A percentile compares a stretch with the other conserved stretches of the same genome.
Conservation (phyloP, 2,113 vertebrate species). For the Ameiurus melas region DNA sequence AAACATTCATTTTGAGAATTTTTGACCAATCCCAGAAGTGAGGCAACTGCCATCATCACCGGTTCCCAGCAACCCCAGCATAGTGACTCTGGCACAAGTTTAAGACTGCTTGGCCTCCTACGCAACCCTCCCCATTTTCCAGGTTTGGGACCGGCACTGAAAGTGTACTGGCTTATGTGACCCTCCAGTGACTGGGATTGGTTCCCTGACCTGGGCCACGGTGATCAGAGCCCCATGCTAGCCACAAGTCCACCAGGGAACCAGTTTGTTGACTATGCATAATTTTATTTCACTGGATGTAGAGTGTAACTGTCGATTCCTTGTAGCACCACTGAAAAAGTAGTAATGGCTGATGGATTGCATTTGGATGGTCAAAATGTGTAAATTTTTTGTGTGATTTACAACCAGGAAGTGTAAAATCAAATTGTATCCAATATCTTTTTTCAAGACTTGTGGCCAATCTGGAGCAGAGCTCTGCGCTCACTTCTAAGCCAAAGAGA, state of each 20-base stretch:
- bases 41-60: background rate
- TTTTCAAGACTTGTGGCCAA: background rate
- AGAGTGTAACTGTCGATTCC: background rate
- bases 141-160: too few species aligned
- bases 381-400: background rate
- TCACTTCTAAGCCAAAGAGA: constrained; percentile 27
- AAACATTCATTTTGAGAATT: background rate
- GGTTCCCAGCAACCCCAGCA: background rate
- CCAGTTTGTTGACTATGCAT: too few species aligned
- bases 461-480: background rate
- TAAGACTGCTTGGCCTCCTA: too few species aligned
- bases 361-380: background rate
- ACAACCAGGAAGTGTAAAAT: background rate
- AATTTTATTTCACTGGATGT: background rate
- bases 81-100: too few species aligned
- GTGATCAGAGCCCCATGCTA: too few species aligned
- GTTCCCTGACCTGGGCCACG: constrained; percentile 54
- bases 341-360: background rate
- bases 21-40: background rate
- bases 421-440: constrained; percentile 8
- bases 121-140: too few species aligned
- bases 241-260: too few species aligned
- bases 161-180: too few species aligned
- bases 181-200: too few species aligned
- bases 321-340: background rate